phyloP scores from a whole-genome alignment of 2,113 vertebrate species.

The Thamnaconus septentrionalis region DNA sequence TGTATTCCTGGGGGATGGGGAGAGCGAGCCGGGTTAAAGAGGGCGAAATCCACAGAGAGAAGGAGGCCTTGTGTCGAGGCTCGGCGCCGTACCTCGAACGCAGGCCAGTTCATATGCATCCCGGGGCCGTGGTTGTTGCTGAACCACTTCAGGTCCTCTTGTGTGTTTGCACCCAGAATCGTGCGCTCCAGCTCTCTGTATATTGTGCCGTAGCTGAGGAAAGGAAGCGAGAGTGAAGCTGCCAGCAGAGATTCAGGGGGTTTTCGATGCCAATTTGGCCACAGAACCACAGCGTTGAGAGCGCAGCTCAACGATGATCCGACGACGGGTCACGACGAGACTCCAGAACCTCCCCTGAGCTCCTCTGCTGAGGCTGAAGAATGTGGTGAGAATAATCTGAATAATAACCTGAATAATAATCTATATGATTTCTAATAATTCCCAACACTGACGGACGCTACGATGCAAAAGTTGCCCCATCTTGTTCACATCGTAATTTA shows the following conservation, averaged over 20 bases:
- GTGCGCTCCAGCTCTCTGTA: slow-evolving; percentile 95
- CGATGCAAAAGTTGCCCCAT: too few relatives aligned
- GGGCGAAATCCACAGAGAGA: background rate
- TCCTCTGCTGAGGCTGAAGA: slow-evolving; percentile 7
- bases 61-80: accelerated
- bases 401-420: background rate
- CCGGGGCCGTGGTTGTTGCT: slow-evolving; percentile 90
- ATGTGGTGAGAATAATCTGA: slow-evolving; percentile 15
- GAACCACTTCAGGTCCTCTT: slow-evolving; percentile 99
- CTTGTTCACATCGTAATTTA: too few relatives aligned
- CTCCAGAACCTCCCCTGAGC: slow-evolving; percentile 27
- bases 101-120: slow-evolving; percentile 98
- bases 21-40: too few relatives aligned
- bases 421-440: background rate
- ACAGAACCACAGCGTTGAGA: slow-evolving; percentile 25
- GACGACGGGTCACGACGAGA: slow-evolving; percentile 18
- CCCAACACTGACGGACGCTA: too few relatives aligned
- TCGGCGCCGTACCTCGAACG: slow-evolving; percentile 86
- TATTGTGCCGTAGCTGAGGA: slow-evolving; percentile 85
- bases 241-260: slow-evolving; percentile 21
- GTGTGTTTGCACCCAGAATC: slow-evolving; percentile 86
- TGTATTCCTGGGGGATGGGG: slow-evolving; percentile 85
- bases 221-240: slow-evolving; percentile 24
- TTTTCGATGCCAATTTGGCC: slow-evolving; percentile 40
- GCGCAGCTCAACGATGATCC: slow-evolving; percentile 24